Base-by-base conservation (phyloP, 2,113 vertebrate genomes). In the Atractosteus spatula region DNA sequence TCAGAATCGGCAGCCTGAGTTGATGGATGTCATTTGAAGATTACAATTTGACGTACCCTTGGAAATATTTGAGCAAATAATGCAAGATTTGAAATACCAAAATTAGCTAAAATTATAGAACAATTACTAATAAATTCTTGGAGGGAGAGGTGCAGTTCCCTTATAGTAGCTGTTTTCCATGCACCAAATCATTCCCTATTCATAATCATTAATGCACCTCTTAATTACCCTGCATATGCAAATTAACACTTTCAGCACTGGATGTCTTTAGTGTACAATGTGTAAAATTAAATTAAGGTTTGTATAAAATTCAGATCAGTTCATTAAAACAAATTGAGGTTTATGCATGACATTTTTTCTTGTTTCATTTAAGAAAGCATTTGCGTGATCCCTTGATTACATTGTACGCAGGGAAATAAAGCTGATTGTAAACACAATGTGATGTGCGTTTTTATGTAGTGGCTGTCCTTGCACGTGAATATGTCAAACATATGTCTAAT, bases 221-320 rank as follows among this genome's bases (percentile, higher is more conserved):
- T 91, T 94, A 94, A 94, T 94, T 94, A 94, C 91, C 77, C 89
- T 86, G 90, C 91, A 91, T 91, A 90, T 91, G 92, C 88, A 88
- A 78, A 84, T 93, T 92, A 94, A 93, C 91, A 80, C 73, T 88
- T 86, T 83, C 81, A 0, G 2, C 43, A 82, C 91, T 17, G 0
- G 66, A 55, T 59, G 55, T 73, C 29, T 73, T 77, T 79, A 68
- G 70, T 54, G 11, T 69, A 56, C 6, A 42, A 66, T 41, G 42
- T 63, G 43, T 14, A 71, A 69, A 77, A 73, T 75, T 71, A 70
- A 75, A 77, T 80, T 73, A 73, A 44, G 42, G 72, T 68, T 55
- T 29, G 66, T 72, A 51, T 74, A 76, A 74, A 74, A 75, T 68
- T 75, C 55, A 72, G 57, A 73, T 70, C 41, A 70, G 66, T 72